phyloP scores from a whole-genome alignment of 92 coral and sea anemone genomes.

The Phenganax marumi region DNA sequence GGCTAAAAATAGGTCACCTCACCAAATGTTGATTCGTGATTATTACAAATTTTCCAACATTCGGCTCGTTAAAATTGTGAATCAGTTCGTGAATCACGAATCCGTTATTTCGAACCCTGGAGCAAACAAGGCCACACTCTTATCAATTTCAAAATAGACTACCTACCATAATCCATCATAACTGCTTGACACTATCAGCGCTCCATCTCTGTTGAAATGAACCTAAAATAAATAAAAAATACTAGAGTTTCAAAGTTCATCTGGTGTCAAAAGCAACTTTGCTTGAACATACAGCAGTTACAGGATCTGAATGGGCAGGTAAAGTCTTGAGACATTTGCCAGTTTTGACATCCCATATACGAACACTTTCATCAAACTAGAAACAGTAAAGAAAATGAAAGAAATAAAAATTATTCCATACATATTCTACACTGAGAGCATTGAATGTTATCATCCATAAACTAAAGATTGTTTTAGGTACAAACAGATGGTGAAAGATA shows the following conservation, averaged over 20 bases:
- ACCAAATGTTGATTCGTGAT: too few species aligned
- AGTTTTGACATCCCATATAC: conserved; percentile 98
- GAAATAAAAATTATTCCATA: not conserved
- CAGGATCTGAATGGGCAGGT: conserved; percentile 99
- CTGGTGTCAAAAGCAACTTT: not conserved
- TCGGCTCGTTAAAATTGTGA: too few species aligned
- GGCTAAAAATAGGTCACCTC: too few species aligned
- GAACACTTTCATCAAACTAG: conserved; percentile 96
- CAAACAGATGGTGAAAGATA: not conserved
- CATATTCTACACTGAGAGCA: not conserved
- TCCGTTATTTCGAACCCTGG: not conserved
- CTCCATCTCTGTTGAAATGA: conserved; percentile 99
- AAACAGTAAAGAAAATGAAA: not conserved
- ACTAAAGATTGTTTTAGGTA: too few species aligned
- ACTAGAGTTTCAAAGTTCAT: not conserved
- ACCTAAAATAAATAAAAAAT: conserved; percentile 56
- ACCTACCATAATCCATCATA: conserved; percentile 98
- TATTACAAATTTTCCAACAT: too few species aligned
- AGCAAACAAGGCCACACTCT: not conserved
- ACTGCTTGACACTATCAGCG: conserved; percentile 96
- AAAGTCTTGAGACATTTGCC: conserved; percentile 94
- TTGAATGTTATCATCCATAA: not conserved
- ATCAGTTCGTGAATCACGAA: not conserved
- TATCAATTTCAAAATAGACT: not conserved
- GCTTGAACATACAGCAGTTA: conserved; percentile 77